Conservation (phyloP, 2,797 vertebrate species). For the Dermochelys coriacea region DNA sequence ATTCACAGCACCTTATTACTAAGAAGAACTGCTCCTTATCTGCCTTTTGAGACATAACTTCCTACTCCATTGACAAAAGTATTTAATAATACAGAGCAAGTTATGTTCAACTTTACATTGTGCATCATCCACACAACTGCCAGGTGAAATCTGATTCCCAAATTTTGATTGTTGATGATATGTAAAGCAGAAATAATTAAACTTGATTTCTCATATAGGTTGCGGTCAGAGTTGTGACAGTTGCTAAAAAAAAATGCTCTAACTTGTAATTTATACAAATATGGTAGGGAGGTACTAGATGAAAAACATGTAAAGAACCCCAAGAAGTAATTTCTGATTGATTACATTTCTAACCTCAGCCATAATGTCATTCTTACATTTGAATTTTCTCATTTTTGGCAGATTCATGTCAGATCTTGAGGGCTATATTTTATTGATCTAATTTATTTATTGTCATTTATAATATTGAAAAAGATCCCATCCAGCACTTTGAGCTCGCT, state of each 20-base stretch:
- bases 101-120: not conserved
- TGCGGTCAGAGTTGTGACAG: not conserved
- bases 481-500: not conserved
- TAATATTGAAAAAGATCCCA: not conserved
- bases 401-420: not conserved
- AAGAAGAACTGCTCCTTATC: not conserved
- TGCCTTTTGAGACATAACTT: not conserved
- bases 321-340: not conserved
- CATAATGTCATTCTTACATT: not conserved
- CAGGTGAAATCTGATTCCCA: conserved; percentile 18
- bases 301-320: not conserved
- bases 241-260: not conserved
- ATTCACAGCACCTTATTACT: not conserved
- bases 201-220: not conserved
- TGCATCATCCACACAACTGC: conserved; percentile 29
- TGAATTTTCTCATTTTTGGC: not conserved
- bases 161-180: not conserved
- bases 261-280: not conserved
- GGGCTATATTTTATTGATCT: conserved; percentile 4
- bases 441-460: conserved; percentile 27
- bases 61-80: not conserved
- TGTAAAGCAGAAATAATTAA: not conserved
- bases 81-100: conserved; percentile 3
- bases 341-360: not conserved
- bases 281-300: conserved; percentile 1